Evolutionary conservation across 2,888 invertebrate genomes (phyloP).

Genomic region (Rhaphigaster nebulosa): DNA sequence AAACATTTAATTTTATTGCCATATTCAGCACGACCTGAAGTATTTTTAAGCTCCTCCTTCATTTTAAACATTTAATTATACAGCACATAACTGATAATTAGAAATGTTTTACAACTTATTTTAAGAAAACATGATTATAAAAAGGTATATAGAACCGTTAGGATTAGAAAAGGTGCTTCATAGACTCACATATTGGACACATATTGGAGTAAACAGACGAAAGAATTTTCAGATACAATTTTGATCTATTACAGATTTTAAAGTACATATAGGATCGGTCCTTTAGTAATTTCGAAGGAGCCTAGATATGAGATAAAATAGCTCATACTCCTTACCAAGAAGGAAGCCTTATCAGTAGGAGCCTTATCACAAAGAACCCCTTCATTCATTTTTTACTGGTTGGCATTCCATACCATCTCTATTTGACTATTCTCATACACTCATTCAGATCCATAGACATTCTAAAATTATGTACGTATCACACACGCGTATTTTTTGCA

Average conservation of each 20-base stretch:
- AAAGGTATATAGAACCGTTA: neutral
- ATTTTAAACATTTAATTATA: no score
- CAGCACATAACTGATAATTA: no score
- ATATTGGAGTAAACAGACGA: neutral
- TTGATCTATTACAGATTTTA: neutral
- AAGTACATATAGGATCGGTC: neutral
- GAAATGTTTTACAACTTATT: no score
- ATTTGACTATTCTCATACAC: neutral
- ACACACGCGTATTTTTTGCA: neutral
- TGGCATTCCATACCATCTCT: conserved; percentile 19
- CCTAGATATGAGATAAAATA: conserved; percentile 13
- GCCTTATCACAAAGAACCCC: conserved; percentile 51
- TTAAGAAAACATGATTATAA: no score
- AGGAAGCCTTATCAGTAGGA: conserved; percentile 52
- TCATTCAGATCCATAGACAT: neutral
- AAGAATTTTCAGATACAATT: conserved; percentile 1
- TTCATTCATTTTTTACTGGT: conserved; percentile 52
- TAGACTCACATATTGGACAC: neutral
- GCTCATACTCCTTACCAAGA: conserved; percentile 11
- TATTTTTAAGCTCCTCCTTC: no score
- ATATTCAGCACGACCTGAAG: no score
- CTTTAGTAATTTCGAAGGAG: neutral
- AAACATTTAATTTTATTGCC: no score
- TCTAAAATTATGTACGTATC: neutral
- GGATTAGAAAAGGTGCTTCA: neutral